Percentiles rank a stretch among this genome's conserved stretches.
Evolutionary conservation across 2,797 vertebrate species (phyloP).

Genomic region (Pseudochirops cupreus): DNA sequence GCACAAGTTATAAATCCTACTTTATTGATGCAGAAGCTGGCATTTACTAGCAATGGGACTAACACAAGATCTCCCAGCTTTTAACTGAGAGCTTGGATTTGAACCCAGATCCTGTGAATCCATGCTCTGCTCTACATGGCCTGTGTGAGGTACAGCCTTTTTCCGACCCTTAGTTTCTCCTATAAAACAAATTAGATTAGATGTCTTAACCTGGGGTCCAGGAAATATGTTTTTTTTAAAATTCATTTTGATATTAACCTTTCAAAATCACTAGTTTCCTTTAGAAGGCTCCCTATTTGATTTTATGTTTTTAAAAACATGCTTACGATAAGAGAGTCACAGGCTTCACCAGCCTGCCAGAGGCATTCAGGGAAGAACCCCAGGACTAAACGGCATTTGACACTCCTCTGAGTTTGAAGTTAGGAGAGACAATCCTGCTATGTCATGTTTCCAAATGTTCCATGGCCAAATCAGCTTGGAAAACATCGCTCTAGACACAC

Average conservation of each 20-base stretch:
- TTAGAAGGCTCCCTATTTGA: background rate
- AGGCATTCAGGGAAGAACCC: background rate
- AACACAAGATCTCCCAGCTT: background rate
- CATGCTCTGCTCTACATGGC: background rate
- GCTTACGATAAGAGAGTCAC: background rate
- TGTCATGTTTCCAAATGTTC: background rate
- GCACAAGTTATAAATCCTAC: too few species aligned
- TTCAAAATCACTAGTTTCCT: background rate
- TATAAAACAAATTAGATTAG: too few species aligned
- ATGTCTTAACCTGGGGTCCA: too few species aligned
- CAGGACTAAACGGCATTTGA: background rate
- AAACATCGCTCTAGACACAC: constrained; percentile 12
- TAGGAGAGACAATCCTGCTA: background rate
- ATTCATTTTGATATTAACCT: background rate
- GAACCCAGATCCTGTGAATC: too few species aligned
- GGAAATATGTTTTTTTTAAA: too few species aligned
- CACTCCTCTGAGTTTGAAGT: background rate
- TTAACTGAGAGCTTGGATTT: background rate
- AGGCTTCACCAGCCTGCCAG: background rate
- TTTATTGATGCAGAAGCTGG: too few species aligned
- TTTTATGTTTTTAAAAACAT: background rate
- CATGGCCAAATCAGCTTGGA: background rate
- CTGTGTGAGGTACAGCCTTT: too few species aligned
- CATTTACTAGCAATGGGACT: background rate
- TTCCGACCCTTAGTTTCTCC: too few species aligned